Percentiles rank a stretch among this genome's conserved stretches.
Conservation (phyloP, 1,140 invertebrate species). For the Nixonia krombeini region DNA sequence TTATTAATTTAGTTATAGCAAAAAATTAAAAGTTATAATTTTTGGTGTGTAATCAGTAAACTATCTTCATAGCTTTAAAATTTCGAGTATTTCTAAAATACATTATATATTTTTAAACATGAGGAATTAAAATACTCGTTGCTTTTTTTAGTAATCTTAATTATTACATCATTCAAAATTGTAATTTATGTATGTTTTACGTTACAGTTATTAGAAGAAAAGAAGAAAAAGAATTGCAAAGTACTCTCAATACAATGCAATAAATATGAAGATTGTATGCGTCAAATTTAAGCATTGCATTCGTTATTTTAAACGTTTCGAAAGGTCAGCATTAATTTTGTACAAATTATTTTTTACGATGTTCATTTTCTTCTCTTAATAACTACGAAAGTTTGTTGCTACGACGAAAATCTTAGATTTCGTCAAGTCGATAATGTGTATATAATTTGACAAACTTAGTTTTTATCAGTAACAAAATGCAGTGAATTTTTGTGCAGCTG, state of each 20-base stretch:
- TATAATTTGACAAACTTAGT: background rate
- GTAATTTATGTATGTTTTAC: too few species aligned
- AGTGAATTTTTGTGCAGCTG: constrained; percentile 5
- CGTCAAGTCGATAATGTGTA: background rate
- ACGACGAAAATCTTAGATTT: background rate
- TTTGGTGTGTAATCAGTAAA: too few species aligned
- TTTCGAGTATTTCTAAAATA: too few species aligned
- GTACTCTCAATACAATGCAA: constrained; percentile 9
- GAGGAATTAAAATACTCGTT: too few species aligned
- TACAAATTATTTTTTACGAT: constrained; percentile 56
- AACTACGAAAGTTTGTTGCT: background rate
- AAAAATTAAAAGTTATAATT: too few species aligned
- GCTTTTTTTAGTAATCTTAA: too few species aligned
- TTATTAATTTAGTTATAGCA: too few species aligned
- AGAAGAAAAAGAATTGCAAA: constrained; percentile 5
- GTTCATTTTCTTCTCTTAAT: constrained; percentile 12
- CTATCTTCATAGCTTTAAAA: too few species aligned
- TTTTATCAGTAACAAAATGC: constrained; percentile 1
- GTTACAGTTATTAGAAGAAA: constrained; percentile 6
- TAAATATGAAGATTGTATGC: constrained; percentile 10
- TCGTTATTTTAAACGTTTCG: constrained; percentile 15
- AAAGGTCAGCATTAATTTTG: constrained; percentile 45
- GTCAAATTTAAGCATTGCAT: background rate
- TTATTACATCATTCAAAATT: too few species aligned
- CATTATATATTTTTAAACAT: too few species aligned